These are phyloP conservation scores for Euglossa dilemma DNA, from an alignment of 1,140 invertebrate genomes.

Conservation along the genomic window DNA sequence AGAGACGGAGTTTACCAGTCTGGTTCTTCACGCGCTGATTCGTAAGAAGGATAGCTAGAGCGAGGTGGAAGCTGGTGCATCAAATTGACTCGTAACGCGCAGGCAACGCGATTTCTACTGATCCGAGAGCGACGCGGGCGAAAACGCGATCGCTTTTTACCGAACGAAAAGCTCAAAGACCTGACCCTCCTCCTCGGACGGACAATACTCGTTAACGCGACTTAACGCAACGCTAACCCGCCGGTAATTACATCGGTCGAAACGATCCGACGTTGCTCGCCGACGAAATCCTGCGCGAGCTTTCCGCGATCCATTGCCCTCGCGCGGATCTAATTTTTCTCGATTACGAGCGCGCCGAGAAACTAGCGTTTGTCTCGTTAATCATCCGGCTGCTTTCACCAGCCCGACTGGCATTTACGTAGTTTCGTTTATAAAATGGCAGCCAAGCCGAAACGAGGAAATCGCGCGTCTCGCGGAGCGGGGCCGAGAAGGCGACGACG, in stretches of 20 bases:
- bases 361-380: constrained; percentile 33
- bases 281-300: not conserved
- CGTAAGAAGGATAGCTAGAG: not conserved
- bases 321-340: not conserved
- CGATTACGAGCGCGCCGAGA: not conserved
- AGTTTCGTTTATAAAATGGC: constrained; percentile 45
- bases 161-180: not conserved
- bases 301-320: not conserved
- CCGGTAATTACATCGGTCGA: not conserved
- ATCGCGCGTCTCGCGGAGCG: not conserved
- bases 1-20: not conserved
- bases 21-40: not conserved
- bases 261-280: not conserved
- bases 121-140: too few species aligned
- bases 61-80: constrained; percentile 36
- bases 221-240: not conserved
- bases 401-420: constrained; percentile 1
- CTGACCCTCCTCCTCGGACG: not conserved
- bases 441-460: constrained; percentile 11
- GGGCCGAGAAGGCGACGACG: constrained; percentile 4
- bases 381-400: constrained; percentile 23
- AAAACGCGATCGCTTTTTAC: not conserved
- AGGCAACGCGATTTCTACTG: constrained; percentile 25
- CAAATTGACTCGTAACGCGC: constrained; percentile 59
- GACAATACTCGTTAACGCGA: not conserved